Percentiles rank a stretch among this genome's conserved stretches.
Evolutionary conservation across 2,113 vertebrate species (phyloP).

Genomic region (Triplophysa tibetana): DNA sequence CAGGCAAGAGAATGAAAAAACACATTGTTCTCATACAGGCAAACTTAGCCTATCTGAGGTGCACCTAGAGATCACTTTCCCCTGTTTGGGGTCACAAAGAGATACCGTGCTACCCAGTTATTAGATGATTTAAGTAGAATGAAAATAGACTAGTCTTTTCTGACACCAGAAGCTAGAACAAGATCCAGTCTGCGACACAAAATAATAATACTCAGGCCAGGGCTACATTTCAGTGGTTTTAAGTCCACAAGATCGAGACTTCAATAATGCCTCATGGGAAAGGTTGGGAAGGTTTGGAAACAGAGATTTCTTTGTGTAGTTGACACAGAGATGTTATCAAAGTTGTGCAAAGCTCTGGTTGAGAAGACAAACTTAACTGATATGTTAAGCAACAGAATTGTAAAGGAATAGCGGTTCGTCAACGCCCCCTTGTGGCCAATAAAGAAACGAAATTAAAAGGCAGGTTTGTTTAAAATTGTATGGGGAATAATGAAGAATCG

Average conservation of each 20-base stretch:
- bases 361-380: too few relatives aligned
- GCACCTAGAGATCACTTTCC: too few relatives aligned
- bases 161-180: background rate
- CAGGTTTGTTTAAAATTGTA: background rate
- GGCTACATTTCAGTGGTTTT: background rate
- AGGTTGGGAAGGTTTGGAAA: background rate
- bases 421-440: conserved; percentile 17
- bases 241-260: background rate
- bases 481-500: background rate
- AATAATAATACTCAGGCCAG: background rate
- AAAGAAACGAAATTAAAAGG: background rate
- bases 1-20: too few relatives aligned
- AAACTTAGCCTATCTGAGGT: too few relatives aligned
- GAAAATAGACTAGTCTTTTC: background rate
- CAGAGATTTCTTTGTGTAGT: background rate
- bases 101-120: background rate
- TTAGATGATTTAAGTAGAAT: background rate
- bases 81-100: background rate
- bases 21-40: too few relatives aligned
- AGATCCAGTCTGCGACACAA: background rate
- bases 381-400: background rate
- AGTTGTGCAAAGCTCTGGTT: too few relatives aligned
- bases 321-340: background rate
- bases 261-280: background rate
- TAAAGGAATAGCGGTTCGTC: background rate